A percentile compares a stretch with the other conserved stretches of the same genome.
phyloP scores from a whole-genome alignment of 2,888 invertebrate species.

The Dicyrtomina minuta region DNA sequence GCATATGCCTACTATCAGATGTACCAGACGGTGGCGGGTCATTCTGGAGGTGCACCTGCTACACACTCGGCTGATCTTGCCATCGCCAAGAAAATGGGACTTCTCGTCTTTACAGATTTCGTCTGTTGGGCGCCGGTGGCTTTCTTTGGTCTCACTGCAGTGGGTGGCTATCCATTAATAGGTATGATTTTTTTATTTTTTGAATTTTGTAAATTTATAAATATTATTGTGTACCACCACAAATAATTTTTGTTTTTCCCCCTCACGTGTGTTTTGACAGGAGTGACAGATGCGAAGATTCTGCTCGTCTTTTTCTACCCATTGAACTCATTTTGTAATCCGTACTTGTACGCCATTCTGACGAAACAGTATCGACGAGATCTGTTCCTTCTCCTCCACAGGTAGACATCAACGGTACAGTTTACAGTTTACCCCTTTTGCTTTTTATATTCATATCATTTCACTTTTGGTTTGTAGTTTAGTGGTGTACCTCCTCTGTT shows the following conservation, averaged over 20 bases:
- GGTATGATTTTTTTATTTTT: slow-evolving; percentile 54
- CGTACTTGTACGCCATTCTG: slow-evolving; percentile 85
- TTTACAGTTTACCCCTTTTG: slow-evolving; percentile 18
- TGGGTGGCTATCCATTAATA: slow-evolving; percentile 79
- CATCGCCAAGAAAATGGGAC: slow-evolving; percentile 85
- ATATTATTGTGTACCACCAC: too few relatives aligned
- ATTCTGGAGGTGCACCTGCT: slow-evolving; percentile 46
- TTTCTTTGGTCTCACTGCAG: slow-evolving; percentile 82
- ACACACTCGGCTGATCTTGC: slow-evolving; percentile 67
- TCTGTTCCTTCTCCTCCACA: slow-evolving; percentile 67
- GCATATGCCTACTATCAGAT: slow-evolving; percentile 83
- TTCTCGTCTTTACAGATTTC: slow-evolving; percentile 84
- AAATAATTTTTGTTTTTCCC: too few relatives aligned
- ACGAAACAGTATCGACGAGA: slow-evolving; percentile 84
- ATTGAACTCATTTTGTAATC: slow-evolving; percentile 87
- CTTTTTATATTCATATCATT: slow-evolving; percentile 5
- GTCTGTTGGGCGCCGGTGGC: slow-evolving; percentile 85
- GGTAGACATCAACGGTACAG: slow-evolving; percentile 57
- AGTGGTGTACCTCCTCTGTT: too few relatives aligned
- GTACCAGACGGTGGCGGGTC: slow-evolving; percentile 69
- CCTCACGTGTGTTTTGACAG: too few relatives aligned
- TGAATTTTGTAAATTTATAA: too few relatives aligned
- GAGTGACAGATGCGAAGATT: slow-evolving; percentile 62
- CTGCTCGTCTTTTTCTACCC: slow-evolving; percentile 88
- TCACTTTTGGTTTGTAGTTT: slow-evolving; percentile 17